Percentiles rank a stretch among this genome's conserved stretches.
phyloP scores from a whole-genome alignment of 2,888 invertebrate genomes.

The Hirtodrosophila cameraria region DNA sequence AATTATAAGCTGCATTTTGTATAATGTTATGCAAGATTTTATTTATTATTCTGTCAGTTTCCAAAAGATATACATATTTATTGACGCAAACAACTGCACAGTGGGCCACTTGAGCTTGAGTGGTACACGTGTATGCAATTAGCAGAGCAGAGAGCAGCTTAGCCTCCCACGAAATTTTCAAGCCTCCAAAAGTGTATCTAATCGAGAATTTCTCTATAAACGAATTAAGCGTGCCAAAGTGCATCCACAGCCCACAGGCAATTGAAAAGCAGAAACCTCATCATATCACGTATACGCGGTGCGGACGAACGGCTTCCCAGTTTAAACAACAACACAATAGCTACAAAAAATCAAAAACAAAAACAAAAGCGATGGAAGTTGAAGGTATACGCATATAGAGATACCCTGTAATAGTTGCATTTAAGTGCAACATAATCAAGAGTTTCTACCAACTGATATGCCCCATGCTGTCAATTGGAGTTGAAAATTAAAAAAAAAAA shows the following conservation, averaged over 20 bases:
- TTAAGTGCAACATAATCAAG: background rate
- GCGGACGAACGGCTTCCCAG: constrained; percentile 18
- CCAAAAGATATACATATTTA: too few species aligned
- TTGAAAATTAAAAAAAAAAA: constrained; percentile 4
- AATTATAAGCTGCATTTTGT: too few species aligned
- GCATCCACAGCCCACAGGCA: constrained; percentile 20
- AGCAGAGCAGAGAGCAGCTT: background rate
- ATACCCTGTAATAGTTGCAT: constrained; percentile 12
- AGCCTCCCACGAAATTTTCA: background rate
- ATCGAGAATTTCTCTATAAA: too few species aligned
- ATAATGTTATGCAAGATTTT: too few species aligned
- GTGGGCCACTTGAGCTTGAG: background rate
- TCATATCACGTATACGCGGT: constrained; percentile 46
- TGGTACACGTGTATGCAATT: constrained; percentile 11
- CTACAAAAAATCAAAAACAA: background rate
- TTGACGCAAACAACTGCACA: too few species aligned
- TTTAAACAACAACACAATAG: too few species aligned
- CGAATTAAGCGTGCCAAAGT: constrained; percentile 11
- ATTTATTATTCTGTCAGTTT: too few species aligned
- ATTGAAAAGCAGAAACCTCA: constrained; percentile 15
- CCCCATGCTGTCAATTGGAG: background rate
- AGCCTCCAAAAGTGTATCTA: too few species aligned
- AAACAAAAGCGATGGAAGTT: background rate
- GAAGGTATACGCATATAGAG: background rate
- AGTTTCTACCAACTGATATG: background rate